phyloP scores from a whole-genome alignment of 2,797 vertebrate species.

The Phataginus tetradactyla region DNA sequence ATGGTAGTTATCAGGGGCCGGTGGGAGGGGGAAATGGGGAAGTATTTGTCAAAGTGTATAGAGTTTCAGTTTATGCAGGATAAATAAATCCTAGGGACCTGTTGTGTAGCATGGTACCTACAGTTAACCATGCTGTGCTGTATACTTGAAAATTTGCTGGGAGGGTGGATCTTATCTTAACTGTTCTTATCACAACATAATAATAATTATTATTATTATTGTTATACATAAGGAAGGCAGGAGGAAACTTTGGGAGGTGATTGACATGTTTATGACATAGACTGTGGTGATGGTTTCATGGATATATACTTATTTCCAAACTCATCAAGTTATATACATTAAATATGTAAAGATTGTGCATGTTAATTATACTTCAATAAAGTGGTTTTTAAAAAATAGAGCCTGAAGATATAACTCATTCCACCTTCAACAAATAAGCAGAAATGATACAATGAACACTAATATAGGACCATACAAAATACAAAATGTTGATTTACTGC shows the following conservation, averaged over 20 bases:
- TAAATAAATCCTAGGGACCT: not conserved
- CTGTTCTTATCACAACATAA: not conserved
- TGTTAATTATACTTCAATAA: not conserved
- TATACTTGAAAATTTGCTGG: not conserved
- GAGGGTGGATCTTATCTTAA: not conserved
- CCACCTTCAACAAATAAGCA: not conserved
- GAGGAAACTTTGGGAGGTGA: not conserved
- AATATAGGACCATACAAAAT: not conserved
- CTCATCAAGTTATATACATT: not conserved
- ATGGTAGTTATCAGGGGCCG: not conserved
- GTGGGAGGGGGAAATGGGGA: not conserved
- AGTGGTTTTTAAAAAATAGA: not conserved
- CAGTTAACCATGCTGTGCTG: not conserved
- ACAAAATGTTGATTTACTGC: not conserved
- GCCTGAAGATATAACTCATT: not conserved
- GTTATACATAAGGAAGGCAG: not conserved
- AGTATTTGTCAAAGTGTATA: not conserved
- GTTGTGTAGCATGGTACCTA: not conserved
- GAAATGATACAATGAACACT: not conserved
- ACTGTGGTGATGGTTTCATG: not conserved
- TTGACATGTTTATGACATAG: not conserved
- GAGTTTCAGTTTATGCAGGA: not conserved
- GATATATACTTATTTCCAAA: not conserved
- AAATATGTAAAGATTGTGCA: conserved; percentile 13
- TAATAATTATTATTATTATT: not conserved